A percentile compares a stretch with the other conserved stretches of the same genome.
Evolutionary conservation across 2,113 vertebrate genomes (phyloP).

Genomic region (Lichenostomus cassidix): DNA sequence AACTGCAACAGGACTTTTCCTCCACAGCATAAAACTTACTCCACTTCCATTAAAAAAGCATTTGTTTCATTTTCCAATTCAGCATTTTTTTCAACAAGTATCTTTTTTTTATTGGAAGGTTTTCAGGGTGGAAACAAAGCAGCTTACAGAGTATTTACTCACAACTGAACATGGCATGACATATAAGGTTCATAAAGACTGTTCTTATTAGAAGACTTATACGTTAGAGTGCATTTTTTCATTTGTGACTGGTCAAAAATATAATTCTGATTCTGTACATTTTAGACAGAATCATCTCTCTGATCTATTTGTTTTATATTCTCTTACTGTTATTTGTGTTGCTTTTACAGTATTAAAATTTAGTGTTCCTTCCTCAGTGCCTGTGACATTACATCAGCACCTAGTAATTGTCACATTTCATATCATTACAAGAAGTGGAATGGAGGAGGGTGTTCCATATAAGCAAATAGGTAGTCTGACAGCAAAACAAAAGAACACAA

Average conservation of each 20-base stretch:
- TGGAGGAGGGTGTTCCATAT: neutral
- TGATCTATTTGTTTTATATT: neutral
- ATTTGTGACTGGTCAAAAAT: neutral
- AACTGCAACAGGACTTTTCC: neutral
- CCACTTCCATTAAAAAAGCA: neutral
- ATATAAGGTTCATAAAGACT: neutral
- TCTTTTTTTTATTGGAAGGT: neutral
- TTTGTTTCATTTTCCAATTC: neutral
- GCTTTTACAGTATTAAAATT: neutral
- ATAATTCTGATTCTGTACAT: neutral
- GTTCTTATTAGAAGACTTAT: neutral
- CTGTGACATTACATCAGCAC: neutral
- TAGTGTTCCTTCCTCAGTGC: neutral
- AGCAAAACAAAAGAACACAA: slow-evolving; percentile 3
- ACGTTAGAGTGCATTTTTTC: neutral
- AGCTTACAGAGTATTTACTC: neutral
- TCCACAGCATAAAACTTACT: neutral
- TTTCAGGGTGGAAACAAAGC: neutral
- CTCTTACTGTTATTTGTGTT: neutral
- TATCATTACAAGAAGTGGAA: neutral
- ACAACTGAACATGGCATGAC: neutral
- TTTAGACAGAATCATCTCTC: neutral
- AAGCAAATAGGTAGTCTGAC: slow-evolving; percentile 28
- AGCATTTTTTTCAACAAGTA: neutral
- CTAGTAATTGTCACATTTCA: neutral